Conservation (phyloP, 2,113 vertebrate species). For the Macquaria ambigua region DNA sequence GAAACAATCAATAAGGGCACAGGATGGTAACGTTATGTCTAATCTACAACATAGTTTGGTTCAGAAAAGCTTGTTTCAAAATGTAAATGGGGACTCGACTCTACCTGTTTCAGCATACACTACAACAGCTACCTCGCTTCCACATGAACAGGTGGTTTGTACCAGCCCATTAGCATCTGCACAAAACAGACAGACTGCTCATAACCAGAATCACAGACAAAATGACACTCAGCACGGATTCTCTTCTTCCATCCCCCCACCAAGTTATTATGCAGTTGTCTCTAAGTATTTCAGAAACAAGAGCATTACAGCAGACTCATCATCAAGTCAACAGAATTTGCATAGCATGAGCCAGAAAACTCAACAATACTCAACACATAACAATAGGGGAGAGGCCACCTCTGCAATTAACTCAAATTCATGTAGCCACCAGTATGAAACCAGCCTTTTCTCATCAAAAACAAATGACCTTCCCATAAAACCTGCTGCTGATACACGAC, state of each 20-base stretch:
- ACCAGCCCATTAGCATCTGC: background rate
- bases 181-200: background rate
- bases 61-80: background rate
- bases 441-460: background rate
- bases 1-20: background rate
- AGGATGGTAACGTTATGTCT: background rate
- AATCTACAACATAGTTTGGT: background rate
- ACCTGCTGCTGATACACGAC: background rate
- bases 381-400: background rate
- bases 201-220: constrained; percentile 6
- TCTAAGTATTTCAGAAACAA: background rate
- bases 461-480: background rate
- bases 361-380: background rate
- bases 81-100: background rate
- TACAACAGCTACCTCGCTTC: background rate
- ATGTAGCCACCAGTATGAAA: background rate
- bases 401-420: background rate
- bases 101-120: background rate
- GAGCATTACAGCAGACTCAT: background rate
- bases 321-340: background rate
- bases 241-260: rapidly evolving
- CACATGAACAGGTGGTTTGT: background rate
- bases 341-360: background rate
- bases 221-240: background rate
- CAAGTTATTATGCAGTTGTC: background rate